Evolutionary conservation across 2,797 vertebrate genomes (phyloP).

Genomic region (Malurus splendens): DNA sequence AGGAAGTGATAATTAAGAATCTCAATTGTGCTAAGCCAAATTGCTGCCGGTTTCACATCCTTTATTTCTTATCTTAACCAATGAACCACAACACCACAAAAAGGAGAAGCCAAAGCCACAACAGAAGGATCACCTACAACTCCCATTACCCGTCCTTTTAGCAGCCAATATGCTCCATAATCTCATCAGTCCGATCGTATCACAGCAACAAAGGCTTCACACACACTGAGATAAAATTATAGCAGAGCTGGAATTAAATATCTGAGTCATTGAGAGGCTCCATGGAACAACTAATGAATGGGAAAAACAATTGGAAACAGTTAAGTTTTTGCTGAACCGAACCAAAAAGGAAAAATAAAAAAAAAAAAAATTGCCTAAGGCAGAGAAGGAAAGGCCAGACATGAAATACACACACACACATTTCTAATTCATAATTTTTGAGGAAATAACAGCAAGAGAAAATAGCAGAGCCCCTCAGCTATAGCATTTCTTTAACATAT

Average conservation of each 20-base stretch:
- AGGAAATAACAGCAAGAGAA: not conserved
- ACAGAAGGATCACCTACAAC: not conserved
- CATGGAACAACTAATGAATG: not conserved
- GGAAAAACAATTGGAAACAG: not conserved
- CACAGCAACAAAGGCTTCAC: not conserved
- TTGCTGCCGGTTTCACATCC: not conserved
- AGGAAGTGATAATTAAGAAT: not conserved
- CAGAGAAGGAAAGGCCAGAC: not conserved
- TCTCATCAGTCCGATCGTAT: not conserved
- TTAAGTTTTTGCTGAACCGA: not conserved
- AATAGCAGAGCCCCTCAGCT: not conserved
- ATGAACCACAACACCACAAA: not conserved
- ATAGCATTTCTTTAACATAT: conserved; percentile 1
- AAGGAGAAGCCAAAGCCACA: conserved; percentile 8
- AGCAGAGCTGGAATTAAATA: not conserved
- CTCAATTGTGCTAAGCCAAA: not conserved
- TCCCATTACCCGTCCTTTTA: not conserved
- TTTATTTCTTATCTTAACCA: not conserved
- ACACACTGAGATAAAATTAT: not conserved
- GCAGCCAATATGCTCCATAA: not conserved
- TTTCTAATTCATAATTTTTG: not conserved
- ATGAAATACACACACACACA: not conserved
- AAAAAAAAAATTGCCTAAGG: not conserved
- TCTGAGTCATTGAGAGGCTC: not conserved
- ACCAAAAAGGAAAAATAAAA: not conserved